Conservation (phyloP, 2,888 invertebrate species). For the Oscheius sp. region DNA sequence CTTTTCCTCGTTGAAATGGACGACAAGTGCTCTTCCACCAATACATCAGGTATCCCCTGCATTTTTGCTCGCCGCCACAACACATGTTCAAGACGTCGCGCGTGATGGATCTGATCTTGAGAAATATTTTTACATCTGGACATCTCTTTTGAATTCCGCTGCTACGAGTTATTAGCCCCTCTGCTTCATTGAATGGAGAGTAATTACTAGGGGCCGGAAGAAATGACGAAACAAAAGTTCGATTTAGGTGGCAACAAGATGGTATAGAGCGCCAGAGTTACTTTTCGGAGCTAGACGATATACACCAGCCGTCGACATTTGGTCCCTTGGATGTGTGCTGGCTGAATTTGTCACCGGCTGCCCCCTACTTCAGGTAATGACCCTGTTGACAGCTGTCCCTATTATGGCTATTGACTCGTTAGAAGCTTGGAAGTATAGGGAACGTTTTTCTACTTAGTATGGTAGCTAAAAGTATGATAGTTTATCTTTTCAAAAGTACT, state of each 20-base stretch:
- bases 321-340: slow-evolving; percentile 64
- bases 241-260: slow-evolving; percentile 58
- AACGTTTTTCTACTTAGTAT: too few species aligned
- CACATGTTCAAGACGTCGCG: slow-evolving; percentile 15
- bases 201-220: neutral
- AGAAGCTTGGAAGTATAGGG: too few species aligned
- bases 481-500: too few species aligned
- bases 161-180: neutral
- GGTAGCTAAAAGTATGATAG: too few species aligned
- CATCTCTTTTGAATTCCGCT: neutral
- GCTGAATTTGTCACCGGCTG: slow-evolving; percentile 56
- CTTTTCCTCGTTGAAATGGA: neutral
- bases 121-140: slow-evolving; percentile 4
- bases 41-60: slow-evolving; percentile 13
- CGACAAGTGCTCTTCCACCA: slow-evolving; percentile 14
- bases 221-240: neutral
- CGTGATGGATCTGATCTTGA: slow-evolving; percentile 22
- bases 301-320: slow-evolving; percentile 48
- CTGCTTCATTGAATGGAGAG: slow-evolving; percentile 11
- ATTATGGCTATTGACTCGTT: slow-evolving; percentile 14
- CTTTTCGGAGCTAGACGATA: slow-evolving; percentile 54
- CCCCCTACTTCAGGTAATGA: slow-evolving; percentile 53
- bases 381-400: neutral
- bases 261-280: slow-evolving; percentile 65
- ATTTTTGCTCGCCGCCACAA: slow-evolving; percentile 22